Percentiles rank a stretch among this genome's conserved stretches.
Evolutionary conservation across 2,888 invertebrate species (phyloP).

Genomic region (Limnephilus auricula): DNA sequence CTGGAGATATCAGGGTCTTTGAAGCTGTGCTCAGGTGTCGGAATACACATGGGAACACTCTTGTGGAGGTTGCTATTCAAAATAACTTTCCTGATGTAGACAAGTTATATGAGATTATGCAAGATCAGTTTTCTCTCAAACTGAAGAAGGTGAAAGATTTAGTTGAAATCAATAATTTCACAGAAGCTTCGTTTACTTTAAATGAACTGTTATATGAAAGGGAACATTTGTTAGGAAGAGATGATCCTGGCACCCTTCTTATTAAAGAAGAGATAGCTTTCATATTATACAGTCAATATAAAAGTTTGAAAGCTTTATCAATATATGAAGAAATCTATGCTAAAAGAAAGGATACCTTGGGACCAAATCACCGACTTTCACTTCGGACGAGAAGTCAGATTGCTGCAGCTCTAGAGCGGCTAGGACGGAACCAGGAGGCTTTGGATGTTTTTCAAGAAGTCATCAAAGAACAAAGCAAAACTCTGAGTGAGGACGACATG

Average conservation of each 20-base stretch:
- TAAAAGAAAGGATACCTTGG: background rate
- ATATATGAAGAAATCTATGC: background rate
- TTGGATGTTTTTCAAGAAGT: background rate
- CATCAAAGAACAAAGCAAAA: background rate
- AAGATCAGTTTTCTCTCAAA: background rate
- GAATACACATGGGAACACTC: background rate
- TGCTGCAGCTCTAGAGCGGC: background rate
- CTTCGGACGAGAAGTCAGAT: background rate
- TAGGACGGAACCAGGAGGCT: background rate
- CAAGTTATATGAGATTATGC: background rate
- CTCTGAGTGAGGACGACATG: background rate
- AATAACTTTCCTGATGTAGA: slow-evolving; percentile 16
- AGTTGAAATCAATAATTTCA: background rate
- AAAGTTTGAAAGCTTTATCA: background rate
- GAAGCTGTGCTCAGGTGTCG: slow-evolving; percentile 15
- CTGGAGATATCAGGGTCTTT: background rate
- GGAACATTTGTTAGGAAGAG: slow-evolving; percentile 8
- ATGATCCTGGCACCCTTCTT: slow-evolving; percentile 3
- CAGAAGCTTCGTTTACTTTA: background rate
- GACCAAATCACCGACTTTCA: background rate
- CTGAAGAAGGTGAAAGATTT: background rate
- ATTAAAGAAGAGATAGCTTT: background rate
- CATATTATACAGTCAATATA: slow-evolving; percentile 9
- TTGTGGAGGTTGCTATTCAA: slow-evolving; percentile 12
- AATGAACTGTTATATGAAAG: background rate